Conservation (phyloP, 2,113 vertebrate genomes). For the Cathartes aura region DNA sequence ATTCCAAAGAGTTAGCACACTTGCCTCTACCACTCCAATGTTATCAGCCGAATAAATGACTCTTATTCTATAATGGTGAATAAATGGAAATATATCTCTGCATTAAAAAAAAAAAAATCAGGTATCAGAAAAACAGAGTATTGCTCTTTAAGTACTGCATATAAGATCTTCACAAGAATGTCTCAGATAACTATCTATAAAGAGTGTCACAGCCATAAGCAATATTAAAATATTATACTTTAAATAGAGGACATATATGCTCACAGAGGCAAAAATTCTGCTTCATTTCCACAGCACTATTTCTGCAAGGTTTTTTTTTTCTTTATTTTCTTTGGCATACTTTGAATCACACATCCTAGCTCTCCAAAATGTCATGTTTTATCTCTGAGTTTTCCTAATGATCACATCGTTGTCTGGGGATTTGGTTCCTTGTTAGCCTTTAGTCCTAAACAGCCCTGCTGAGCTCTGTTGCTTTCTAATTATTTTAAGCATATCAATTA, state of each 20-base stretch:
- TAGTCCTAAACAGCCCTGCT: constrained; percentile 48
- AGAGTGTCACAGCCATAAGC: not conserved
- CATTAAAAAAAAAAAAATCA: not conserved
- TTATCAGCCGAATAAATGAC: not conserved
- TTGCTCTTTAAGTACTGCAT: not conserved
- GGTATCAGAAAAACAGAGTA: not conserved
- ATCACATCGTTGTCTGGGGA: constrained; percentile 45
- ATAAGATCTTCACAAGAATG: not conserved
- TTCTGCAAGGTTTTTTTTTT: not conserved
- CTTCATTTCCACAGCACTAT: not conserved
- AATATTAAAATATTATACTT: not conserved
- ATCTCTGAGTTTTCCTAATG: constrained; percentile 55
- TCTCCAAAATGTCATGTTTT: constrained; percentile 45
- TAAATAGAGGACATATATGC: not conserved
- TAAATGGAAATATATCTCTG: not conserved
- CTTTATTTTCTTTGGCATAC: not conserved
- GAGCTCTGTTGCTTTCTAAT: constrained; percentile 65
- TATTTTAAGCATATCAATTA: constrained; percentile 71
- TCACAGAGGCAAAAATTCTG: not conserved
- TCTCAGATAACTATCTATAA: not conserved
- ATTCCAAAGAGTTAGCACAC: not conserved
- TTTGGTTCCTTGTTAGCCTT: constrained; percentile 67
- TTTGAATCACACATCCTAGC: not conserved
- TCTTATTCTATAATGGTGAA: not conserved
- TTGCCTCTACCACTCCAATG: not conserved